Evolutionary conservation across 2,113 vertebrate genomes (phyloP), one percentile per base, ranked within the genome.

Genomic region (Callithrix jacchus): DNA sequence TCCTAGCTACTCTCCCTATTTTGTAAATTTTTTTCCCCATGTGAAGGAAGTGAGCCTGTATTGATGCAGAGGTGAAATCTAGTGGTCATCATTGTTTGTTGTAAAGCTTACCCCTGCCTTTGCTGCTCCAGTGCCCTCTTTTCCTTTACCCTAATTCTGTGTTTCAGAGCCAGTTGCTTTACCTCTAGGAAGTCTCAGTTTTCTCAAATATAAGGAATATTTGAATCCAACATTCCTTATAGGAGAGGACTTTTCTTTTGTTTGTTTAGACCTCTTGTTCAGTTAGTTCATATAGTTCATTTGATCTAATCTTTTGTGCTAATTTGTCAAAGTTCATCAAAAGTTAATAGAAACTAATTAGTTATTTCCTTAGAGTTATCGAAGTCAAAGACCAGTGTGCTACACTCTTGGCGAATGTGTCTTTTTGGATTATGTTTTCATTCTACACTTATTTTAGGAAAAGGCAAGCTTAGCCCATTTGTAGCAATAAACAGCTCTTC

Each of bases 311-410:
- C 21, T 11, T 95, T 81, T 40, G n/a, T n/a, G 40, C 14, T 87
- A 30, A 76, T 40, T 74, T 95, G 61, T 89, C 54, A 87, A 64
- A 91, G 30, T 81, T 92, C 61, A 32, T 42, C 79, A 87, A 85
- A 74, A 32, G 2, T 74, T 89, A 89, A 54, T 56, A 84, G 87
- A 73, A 93, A 56, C 49, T 70, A 89, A 35, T 18, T 45, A 47
- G 77, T 64, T 80, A n/a, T 42, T 90, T 94, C 35, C 93, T 35
- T 35, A 77, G 35, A 47, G 1, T 83, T 71, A 82, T 42, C 0
- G 30, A 68, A 47, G 37, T 71, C 20, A 71, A 88, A 91, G 79
- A 45, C 20, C 37, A 37, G 23, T 8, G 2, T 17, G n/a, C 25
- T 0, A 4, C 7, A n/a, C 4, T 16, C 16, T 10, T 71, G 47